Evolutionary conservation across 1,140 invertebrate species (phyloP), one percentile per base, ranked within the genome.

Genomic region (Pogonomyrmex californicus): DNA sequence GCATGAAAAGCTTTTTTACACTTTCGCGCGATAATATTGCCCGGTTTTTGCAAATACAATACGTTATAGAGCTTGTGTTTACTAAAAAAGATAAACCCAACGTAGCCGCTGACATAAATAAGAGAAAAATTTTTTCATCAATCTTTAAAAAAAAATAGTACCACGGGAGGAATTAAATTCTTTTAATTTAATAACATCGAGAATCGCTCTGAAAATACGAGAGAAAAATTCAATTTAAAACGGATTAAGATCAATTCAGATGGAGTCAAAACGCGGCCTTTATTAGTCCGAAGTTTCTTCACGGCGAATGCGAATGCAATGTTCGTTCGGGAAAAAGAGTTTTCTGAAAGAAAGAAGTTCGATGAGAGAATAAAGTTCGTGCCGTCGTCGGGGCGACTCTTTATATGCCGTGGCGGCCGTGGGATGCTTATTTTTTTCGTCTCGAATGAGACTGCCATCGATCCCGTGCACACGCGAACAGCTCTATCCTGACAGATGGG

Each of bases 161-260:
- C 36, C 9, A 12, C 2, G 23, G 14, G 17, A 14, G 14, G 23
- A 23, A 49, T 86, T 23, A 47, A 60, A 58, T 65, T 54, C 56
- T 23, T 66, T 33, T 54, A 33, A 83, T 77, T 77, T 44, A 77
- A 41, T 71, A 63, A 41, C 49, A 44, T 12, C 71, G n/a, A 4
- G 38, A 54, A 71, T 51, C 41, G 51, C 23, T 14, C 47, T 36
- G 14, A 58, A 58, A 73, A 41, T 58, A 56, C 14, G 79, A 4
- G 38, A 23, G 33, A 49, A 44, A 38, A 70, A 77, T 49, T 76
- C 36, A 68, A 76, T 86, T 62, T 49, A 36, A 77, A 73, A 12
- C 33, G 44, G 68, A 83, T 83, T 83, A 83, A 83, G 33, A 83
- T 83, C 44, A 83, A 23, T 49, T 75, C 56, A 49, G 54, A 75